Base-by-base conservation (phyloP, 1,140 invertebrate genomes). In the Hyphantria cunea region DNA sequence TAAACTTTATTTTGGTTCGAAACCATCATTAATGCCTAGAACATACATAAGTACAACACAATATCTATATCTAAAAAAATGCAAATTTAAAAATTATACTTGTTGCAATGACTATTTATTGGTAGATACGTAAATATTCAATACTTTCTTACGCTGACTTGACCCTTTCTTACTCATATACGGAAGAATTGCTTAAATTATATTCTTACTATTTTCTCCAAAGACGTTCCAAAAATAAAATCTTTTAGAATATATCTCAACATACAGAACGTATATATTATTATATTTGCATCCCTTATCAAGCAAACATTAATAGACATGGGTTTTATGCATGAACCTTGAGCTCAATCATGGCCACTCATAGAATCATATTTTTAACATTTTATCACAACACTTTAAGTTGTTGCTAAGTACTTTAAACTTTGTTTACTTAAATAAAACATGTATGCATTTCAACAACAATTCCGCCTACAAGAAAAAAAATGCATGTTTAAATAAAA, bases 401-500 rank as follows among this genome's bases (percentile, higher is more conserved):
- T 37, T 10, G 34, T 37, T 7, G 8, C 34, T 37, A 37, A 37
- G 34, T 37, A 25, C 17, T 25, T 25, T 5, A 25, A 25, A 25
- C 17, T 5, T 25, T 25, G 17, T 25, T 44, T 34, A 44, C 31
- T 56, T 47, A 56, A 58, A 45, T 11, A 55, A 31, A n/a, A 9
- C 0, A 56, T 58, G 45, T 14, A 58, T 49, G 34, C 15, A 58
- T 14, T 55, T 11, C 31, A 11, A 56, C 17, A 45, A 33, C 42
- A 41, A 45, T 45, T 56, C 53, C 53, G 53, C 53, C 53, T 45
- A 32, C 12, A 15, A 39, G 32, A 48, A 14, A 58, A 56, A 58
- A 58, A 58, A 37, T 58, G 53, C 45, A 58, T 48, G 54, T 37
- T 37, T 58, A 58, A 37, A 25, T 56, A 25, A 17, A 49, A 49